A percentile compares a stretch with the other conserved stretches of the same genome.
phyloP scores from a whole-genome alignment of 2,797 vertebrate genomes.

The Aratinga solstitialis region DNA sequence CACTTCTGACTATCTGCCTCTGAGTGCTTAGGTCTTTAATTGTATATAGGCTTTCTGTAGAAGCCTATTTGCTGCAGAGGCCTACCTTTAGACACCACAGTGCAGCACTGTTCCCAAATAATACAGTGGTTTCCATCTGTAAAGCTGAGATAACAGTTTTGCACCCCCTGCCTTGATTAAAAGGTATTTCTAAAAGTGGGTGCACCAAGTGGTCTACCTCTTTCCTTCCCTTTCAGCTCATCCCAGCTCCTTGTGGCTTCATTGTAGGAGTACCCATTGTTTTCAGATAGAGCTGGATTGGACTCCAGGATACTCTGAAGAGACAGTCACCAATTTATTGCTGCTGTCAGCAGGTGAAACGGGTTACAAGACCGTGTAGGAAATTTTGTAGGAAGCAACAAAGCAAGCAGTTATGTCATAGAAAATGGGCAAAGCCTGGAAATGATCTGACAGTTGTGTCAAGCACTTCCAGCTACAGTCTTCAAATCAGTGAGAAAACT shows the following conservation, averaged over 20 bases:
- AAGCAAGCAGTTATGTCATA: background rate
- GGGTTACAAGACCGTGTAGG: background rate
- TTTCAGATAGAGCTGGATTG: background rate
- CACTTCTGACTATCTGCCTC: slow-evolving; percentile 39
- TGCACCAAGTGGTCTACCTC: background rate
- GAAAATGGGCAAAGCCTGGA: background rate
- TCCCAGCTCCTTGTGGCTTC: background rate
- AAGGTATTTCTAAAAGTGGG: background rate
- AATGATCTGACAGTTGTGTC: background rate
- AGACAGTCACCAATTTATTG: background rate
- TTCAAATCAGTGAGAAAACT: background rate
- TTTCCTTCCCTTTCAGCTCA: background rate
- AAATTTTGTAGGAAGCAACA: background rate
- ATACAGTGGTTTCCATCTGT: background rate
- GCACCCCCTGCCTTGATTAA: background rate
- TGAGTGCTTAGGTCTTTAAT: background rate
- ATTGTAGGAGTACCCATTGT: background rate
- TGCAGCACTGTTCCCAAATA: background rate
- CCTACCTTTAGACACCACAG: background rate
- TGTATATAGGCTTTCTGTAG: background rate
- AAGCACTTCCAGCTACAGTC: background rate
- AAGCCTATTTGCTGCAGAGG: slow-evolving; percentile 1
- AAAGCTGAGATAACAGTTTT: background rate
- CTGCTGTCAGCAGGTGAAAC: background rate
- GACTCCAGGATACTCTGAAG: background rate